phyloP scores from a whole-genome alignment of 2,797 vertebrate genomes.

The Carduelis carduelis region DNA sequence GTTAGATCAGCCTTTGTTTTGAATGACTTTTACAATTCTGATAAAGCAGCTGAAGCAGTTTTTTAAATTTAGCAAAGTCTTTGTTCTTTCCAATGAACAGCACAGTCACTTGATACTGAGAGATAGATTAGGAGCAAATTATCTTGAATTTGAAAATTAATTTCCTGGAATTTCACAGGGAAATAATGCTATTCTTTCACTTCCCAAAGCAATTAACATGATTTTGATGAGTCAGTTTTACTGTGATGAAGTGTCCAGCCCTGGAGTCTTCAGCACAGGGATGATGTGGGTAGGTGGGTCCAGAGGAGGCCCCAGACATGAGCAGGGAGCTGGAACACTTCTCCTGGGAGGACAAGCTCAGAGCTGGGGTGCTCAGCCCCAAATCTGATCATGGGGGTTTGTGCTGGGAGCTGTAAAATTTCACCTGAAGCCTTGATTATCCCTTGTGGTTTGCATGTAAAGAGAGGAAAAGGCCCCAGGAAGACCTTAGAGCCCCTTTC shows the following conservation, averaged over 20 bases:
- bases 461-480: neutral
- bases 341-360: accelerated
- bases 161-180: slow-evolving; percentile 31
- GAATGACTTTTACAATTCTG: neutral
- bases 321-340: neutral
- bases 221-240: slow-evolving; percentile 10
- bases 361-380: neutral
- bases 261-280: neutral
- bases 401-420: neutral
- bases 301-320: neutral
- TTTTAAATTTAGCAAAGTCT: slow-evolving; percentile 24
- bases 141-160: slow-evolving; percentile 54
- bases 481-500: neutral
- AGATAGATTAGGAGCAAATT: slow-evolving; percentile 37
- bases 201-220: slow-evolving; percentile 18
- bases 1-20: slow-evolving; percentile 3
- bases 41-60: neutral
- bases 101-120: neutral
- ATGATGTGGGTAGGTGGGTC: too few species aligned
- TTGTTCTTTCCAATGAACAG: slow-evolving; percentile 30
- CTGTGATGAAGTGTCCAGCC: neutral
- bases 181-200: slow-evolving; percentile 1
- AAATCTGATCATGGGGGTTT: neutral
- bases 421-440: neutral
- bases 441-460: neutral